These are phyloP conservation scores for Pseudomyrmex cubaensis DNA, from an alignment of 1,140 invertebrate species.

Conservation along the genomic window DNA sequence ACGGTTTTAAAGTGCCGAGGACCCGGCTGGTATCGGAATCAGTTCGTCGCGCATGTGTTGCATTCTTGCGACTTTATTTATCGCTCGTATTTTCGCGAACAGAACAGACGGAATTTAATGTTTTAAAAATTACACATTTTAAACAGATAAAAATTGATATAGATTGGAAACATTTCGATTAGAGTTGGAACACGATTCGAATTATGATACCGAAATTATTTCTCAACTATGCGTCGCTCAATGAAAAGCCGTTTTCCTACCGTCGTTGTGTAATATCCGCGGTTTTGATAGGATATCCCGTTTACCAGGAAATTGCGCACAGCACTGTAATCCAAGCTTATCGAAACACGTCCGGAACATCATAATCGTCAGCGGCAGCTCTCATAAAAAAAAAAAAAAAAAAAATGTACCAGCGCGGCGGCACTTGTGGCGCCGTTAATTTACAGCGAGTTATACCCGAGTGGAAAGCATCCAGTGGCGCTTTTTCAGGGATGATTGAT, in stretches of 20 bases:
- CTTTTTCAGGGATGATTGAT: conserved; percentile 73
- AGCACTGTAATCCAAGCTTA: conserved; percentile 1
- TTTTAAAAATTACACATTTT: not conserved
- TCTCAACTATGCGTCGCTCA: not conserved
- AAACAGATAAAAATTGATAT: too few relatives aligned
- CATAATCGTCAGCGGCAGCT: conserved; percentile 48
- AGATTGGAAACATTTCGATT: too few relatives aligned
- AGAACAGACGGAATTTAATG: not conserved
- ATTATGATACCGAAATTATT: too few relatives aligned
- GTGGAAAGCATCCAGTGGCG: conserved; percentile 63
- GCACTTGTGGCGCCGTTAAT: conserved; percentile 64
- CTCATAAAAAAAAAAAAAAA: conserved; percentile 20
- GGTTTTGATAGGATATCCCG: conserved; percentile 19
- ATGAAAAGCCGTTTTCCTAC: not conserved
- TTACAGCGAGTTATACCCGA: conserved; percentile 62
- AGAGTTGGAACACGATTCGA: too few relatives aligned
- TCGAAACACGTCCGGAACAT: conserved; percentile 37
- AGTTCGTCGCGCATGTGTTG: not conserved
- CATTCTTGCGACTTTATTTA: conserved; percentile 14
- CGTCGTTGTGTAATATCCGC: not conserved
- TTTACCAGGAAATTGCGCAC: conserved; percentile 18
- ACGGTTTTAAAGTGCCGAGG: conserved; percentile 61
- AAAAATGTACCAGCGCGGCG: conserved; percentile 31
- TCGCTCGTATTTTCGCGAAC: not conserved
- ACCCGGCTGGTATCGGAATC: conserved; percentile 23